A percentile compares a stretch with the other conserved stretches of the same genome.
phyloP scores from a whole-genome alignment of 2,888 invertebrate genomes.

The Trissonchulus sp. region DNA sequence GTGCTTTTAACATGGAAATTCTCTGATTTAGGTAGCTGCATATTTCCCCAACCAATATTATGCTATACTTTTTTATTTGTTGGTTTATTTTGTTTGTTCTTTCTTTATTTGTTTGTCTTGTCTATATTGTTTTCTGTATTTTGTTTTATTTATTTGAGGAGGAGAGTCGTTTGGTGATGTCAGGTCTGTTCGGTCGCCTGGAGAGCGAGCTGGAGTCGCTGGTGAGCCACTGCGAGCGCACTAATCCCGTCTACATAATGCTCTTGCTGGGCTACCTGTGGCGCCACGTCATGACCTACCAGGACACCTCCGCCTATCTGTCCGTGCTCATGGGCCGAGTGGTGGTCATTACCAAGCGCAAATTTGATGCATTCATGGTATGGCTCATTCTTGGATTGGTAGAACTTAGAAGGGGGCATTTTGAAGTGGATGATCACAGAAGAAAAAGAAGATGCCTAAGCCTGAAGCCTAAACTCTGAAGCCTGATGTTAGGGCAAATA shows the following conservation, averaged over 20 bases:
- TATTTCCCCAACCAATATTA: no score
- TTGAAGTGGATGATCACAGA: no score
- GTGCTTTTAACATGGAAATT: no score
- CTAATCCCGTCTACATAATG: conserved; percentile 87
- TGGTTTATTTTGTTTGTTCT: no score
- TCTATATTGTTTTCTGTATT: no score
- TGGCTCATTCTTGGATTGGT: conserved; percentile 38
- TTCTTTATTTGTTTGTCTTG: no score
- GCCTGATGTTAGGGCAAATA: no score
- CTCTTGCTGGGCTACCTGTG: conserved; percentile 83
- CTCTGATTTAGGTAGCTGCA: no score
- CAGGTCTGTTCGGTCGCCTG: conserved; percentile 75
- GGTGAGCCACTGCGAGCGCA: conserved; percentile 74
- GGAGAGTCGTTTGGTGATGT: conserved; percentile 65
- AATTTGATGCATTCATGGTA: conserved; percentile 81
- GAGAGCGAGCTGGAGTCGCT: conserved; percentile 79
- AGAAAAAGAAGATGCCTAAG: no score
- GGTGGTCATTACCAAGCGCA: conserved; percentile 76
- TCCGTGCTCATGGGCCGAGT: conserved; percentile 79
- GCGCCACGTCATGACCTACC: conserved; percentile 82
- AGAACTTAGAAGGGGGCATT: conserved; percentile 30
- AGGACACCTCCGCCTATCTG: conserved; percentile 76
- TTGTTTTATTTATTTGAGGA: no score
- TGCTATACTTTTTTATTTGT: no score
- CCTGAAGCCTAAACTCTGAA: no score